Evolutionary conservation across 2,888 invertebrate species (phyloP).

Genomic region (Xestia sexstrigata): DNA sequence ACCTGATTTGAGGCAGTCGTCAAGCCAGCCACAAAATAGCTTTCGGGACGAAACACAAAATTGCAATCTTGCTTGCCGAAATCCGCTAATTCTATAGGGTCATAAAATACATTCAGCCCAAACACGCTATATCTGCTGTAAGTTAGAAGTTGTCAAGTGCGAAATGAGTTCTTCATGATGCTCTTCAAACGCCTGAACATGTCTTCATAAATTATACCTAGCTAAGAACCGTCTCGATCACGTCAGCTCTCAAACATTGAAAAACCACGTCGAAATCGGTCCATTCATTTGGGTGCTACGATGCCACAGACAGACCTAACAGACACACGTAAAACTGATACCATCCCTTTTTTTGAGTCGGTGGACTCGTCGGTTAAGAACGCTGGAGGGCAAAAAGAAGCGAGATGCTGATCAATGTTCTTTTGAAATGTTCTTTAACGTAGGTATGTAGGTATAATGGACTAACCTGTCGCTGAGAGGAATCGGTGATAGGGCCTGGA

Average conservation of each 20-base stretch:
- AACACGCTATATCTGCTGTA: too few relatives aligned
- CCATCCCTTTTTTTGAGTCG: neutral
- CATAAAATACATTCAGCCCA: too few relatives aligned
- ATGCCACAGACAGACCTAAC: neutral
- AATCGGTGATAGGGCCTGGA: conserved; percentile 80
- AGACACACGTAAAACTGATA: neutral
- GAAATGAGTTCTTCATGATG: neutral
- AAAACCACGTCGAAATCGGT: neutral
- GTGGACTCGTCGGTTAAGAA: neutral
- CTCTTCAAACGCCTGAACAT: neutral
- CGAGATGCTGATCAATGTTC: neutral
- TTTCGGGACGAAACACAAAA: neutral
- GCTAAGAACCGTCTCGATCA: neutral
- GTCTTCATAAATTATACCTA: neutral
- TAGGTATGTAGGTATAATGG: neutral
- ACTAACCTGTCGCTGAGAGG: conserved; percentile 82
- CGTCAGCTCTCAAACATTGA: neutral
- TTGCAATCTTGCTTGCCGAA: neutral
- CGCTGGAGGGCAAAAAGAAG: neutral
- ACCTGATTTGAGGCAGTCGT: too few relatives aligned
- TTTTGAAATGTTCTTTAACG: neutral
- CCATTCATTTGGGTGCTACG: neutral
- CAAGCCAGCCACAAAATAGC: neutral
- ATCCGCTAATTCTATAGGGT: neutral
- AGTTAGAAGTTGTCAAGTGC: neutral